These are phyloP conservation scores for Thecocarcelia acutangulata DNA, from an alignment of 2,888 invertebrate genomes.

Conservation along the genomic window DNA sequence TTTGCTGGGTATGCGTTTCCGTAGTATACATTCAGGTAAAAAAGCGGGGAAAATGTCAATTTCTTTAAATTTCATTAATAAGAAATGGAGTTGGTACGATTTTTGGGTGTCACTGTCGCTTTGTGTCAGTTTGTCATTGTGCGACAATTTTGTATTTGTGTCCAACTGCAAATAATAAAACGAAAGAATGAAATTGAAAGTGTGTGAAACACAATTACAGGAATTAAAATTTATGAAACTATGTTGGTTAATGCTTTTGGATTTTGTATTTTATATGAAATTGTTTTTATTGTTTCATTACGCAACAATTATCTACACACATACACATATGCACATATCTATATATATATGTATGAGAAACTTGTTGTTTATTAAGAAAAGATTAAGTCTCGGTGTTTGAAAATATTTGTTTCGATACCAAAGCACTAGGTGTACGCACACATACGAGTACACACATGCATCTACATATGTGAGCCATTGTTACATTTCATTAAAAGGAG, in stretches of 20 bases:
- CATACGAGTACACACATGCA: no score
- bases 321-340: no score
- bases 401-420: neutral
- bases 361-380: conserved; percentile 7
- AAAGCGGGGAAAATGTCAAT: neutral
- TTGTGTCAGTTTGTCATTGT: conserved; percentile 23
- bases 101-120: conserved; percentile 43
- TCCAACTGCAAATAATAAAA: neutral
- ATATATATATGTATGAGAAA: conserved; percentile 3
- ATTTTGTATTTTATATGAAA: conserved; percentile 6
- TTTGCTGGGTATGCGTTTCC: no score
- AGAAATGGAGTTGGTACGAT: conserved; percentile 11
- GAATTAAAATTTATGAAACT: conserved; percentile 6
- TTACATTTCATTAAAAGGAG: neutral
- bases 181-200: neutral
- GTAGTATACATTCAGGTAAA: neutral
- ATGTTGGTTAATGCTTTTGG: conserved; percentile 29
- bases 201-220: conserved; percentile 31
- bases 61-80: conserved; percentile 17
- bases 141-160: conserved; percentile 13
- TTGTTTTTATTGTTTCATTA: conserved; percentile 22
- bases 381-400: conserved; percentile 11
- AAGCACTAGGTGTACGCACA: no score
- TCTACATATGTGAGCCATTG: no score
- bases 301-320: conserved; percentile 43